Evolutionary conservation across 2,888 invertebrate genomes (phyloP), one percentile per base, ranked within the genome.

Genomic region (Melanostoma mellinum): DNA sequence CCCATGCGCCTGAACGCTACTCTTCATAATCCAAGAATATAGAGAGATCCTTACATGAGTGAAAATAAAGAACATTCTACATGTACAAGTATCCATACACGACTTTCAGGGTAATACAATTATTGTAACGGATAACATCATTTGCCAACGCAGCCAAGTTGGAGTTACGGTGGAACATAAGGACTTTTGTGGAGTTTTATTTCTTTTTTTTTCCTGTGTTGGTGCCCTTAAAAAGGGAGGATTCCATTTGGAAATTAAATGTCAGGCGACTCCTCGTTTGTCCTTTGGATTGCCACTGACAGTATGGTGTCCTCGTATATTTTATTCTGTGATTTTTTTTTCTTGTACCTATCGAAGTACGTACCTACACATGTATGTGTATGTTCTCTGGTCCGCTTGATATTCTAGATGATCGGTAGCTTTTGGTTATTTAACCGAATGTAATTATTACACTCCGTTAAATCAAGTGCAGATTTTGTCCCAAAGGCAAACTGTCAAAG

Each of bases 231-330:
- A 20, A 20, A 48, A 56, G 50, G 4, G 42, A 50, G n/a, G 52
- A 50, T 30, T 73, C 78, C 73, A 78, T 84, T 74, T 78, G 58
- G 74, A 74, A 78, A 84, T 84, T 74, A 84, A 74, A 69, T 79
- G 84, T 84, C 84, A 79, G 69, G 60, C 65, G 48, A 79, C 46
- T 71, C n/a, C 65, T 65, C 68, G 60, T 79, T 65, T 79, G 65
- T 69, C 77, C 68, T 82, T 68, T 61, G 48, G 38, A 72, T 78
- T 35, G 53, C 58, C 63, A 36, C 46, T 33, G 10, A 44, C 35
- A 61, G 42, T 33, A n/a, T n/a, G n/a, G 20, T 20, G 20, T 20
- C 20, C n/a, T 60, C 52, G 40, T 42, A 60, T 44, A 46, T 5
- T 35, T 52, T 40, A 32, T 55, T 9, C 3, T 48, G 40, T 8